These are phyloP conservation scores for Harpalus rubripes DNA, from an alignment of 2,888 invertebrate species.

Conservation along the genomic window DNA sequence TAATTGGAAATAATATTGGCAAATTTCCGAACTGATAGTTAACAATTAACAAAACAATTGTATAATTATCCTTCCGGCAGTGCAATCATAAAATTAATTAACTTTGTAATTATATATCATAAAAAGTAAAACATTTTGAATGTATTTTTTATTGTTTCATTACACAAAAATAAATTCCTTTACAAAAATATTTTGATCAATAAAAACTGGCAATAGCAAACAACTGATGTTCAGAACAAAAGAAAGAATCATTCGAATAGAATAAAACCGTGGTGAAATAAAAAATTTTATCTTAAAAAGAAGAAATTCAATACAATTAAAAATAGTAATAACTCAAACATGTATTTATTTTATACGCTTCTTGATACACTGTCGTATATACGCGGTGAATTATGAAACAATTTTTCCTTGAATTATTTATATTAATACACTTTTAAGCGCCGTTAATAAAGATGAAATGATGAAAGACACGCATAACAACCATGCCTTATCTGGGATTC, in stretches of 20 bases:
- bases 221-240: slow-evolving; percentile 11
- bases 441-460: too few species aligned
- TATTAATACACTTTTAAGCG: too few species aligned
- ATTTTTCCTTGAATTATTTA: too few species aligned
- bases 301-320: background rate
- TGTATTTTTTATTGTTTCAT: slow-evolving; percentile 3
- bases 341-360: too few species aligned
- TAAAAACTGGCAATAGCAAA: slow-evolving; percentile 25
- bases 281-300: background rate
- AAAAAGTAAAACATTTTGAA: slow-evolving; percentile 10
- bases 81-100: slow-evolving; percentile 8
- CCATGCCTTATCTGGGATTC: too few species aligned
- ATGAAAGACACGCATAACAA: too few species aligned
- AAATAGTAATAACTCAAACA: background rate
- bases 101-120: slow-evolving; percentile 4
- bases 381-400: too few species aligned
- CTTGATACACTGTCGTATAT: too few species aligned
- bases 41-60: background rate
- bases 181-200: slow-evolving; percentile 26
- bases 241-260: background rate
- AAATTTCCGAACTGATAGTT: background rate
- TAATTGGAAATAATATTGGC: background rate
- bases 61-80: slow-evolving; percentile 8
- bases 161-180: slow-evolving; percentile 12
- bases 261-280: slow-evolving; percentile 17